Evolutionary conservation across 1,140 invertebrate genomes (phyloP), one percentile per base, ranked within the genome.

Genomic region (Limonius californicus): DNA sequence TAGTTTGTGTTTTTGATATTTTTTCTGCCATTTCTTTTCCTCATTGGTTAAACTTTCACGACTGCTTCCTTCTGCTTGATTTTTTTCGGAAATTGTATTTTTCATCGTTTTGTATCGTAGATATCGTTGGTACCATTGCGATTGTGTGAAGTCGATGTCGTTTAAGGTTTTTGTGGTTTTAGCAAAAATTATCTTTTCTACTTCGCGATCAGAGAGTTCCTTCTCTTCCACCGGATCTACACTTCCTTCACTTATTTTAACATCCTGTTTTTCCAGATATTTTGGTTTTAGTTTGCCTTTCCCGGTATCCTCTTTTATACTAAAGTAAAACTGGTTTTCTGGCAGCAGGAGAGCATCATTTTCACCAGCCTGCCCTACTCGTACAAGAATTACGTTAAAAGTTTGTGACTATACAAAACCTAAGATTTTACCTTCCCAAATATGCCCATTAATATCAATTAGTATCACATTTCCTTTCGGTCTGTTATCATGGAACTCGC

Each of bases 401-500:
- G 50, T 21, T 54, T 6, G 3, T 12, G 23, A 27, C 23, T 27
- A 27, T 27, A 27, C 3, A 27, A 27, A 27, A 27, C 23, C 3
- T 27, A 27, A 4, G 9, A 27, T 27, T 50, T 50, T 56, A 71
- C 68, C 69, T 50, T 59, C 59, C 73, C 73, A 75, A 27, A 68
- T 45, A 39, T 65, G 65, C 8, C 68, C 71, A 35, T 70, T 59
- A 27, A 59, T 30, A 64, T 75, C 73, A 15, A 75, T 63, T n/a
- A 73, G 43, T 3, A 58, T 60, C 3, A 72, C 39, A 8, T 61
- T 57, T 32, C 68, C 71, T 11, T 59, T 53, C 15, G 71, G 71
- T 43, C 70, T 73, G 53, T 75, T 74, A 11, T 68, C 62, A 1
- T n/a, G 12, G 57, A 73, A 74, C 27, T 70, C 53, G 15, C 66